phyloP scores from a whole-genome alignment of 2,797 vertebrate species.

The Acanthurus leucopareius region DNA sequence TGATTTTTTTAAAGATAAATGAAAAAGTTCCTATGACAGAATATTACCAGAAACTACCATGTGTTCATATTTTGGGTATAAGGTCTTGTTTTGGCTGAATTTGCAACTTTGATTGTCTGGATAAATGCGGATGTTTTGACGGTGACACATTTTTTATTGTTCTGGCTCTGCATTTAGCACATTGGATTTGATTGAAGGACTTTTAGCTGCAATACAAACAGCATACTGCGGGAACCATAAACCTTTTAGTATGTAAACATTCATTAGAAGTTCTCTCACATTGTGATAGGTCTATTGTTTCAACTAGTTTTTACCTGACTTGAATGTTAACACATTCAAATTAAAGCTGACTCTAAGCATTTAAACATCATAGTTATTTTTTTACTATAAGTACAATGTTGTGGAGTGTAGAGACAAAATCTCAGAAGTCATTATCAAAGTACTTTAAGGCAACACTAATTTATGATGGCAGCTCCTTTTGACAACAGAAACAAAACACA shows the following conservation, averaged over 20 bases:
- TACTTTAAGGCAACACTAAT: background rate
- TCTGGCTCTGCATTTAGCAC: background rate
- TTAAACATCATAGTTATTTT: background rate
- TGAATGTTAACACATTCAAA: background rate
- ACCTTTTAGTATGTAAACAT: background rate
- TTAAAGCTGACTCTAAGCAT: conserved; percentile 1
- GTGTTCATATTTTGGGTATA: background rate
- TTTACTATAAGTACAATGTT: background rate
- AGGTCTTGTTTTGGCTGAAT: background rate
- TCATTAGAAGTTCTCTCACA: background rate
- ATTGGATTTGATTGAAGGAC: background rate
- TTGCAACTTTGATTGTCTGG: background rate
- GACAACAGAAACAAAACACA: background rate
- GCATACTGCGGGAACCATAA: background rate
- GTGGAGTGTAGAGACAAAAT: conserved; percentile 14
- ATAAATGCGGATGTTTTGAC: background rate
- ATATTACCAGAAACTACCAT: background rate
- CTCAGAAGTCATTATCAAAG: conserved; percentile 1
- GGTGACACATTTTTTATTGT: conserved; percentile 7
- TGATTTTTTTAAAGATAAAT: background rate
- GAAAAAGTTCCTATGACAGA: background rate
- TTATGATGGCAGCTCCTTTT: background rate
- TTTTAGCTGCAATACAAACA: background rate
- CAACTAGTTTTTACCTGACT: background rate
- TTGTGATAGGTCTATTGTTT: background rate